Conservation (phyloP, 2,797 vertebrate genomes). For the Anabacerthia variegaticeps region DNA sequence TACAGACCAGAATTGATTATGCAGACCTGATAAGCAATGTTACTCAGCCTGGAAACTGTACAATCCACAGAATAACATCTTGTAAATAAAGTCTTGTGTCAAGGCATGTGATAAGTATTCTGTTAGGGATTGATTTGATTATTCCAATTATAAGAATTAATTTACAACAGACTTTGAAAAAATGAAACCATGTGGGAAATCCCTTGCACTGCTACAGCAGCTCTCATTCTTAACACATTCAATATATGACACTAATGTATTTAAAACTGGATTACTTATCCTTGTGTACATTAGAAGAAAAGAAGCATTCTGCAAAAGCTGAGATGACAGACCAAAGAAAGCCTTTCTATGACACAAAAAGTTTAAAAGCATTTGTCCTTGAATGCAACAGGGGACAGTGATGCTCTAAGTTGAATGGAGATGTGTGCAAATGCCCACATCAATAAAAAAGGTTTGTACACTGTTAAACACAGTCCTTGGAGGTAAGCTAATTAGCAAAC, state of each 20-base stretch:
- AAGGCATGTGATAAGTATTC: conserved; percentile 18
- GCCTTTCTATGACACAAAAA: neutral
- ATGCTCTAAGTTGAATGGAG: conserved; percentile 53
- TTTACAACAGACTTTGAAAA: neutral
- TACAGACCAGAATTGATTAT: conserved; percentile 12
- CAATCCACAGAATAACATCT: neutral
- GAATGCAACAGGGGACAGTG: conserved; percentile 55
- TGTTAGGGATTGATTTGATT: conserved; percentile 10
- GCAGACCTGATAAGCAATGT: conserved; percentile 9
- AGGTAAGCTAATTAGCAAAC: conserved; percentile 81
- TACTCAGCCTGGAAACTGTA: neutral
- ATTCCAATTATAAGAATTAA: conserved; percentile 14
- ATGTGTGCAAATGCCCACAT: conserved; percentile 63
- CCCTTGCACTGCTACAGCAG: neutral
- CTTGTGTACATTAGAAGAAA: neutral
- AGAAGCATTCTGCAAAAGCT: neutral
- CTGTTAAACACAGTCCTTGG: conserved; percentile 75
- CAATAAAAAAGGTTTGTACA: conserved; percentile 76
- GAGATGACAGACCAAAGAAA: neutral
- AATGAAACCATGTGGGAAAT: neutral
- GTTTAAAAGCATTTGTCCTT: conserved; percentile 65
- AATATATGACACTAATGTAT: neutral
- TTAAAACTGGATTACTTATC: conserved; percentile 29
- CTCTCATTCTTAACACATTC: neutral
- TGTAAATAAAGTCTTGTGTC: neutral